Evolutionary conservation across 2,797 vertebrate genomes (phyloP).

Genomic region (Sebastes nivosus): DNA sequence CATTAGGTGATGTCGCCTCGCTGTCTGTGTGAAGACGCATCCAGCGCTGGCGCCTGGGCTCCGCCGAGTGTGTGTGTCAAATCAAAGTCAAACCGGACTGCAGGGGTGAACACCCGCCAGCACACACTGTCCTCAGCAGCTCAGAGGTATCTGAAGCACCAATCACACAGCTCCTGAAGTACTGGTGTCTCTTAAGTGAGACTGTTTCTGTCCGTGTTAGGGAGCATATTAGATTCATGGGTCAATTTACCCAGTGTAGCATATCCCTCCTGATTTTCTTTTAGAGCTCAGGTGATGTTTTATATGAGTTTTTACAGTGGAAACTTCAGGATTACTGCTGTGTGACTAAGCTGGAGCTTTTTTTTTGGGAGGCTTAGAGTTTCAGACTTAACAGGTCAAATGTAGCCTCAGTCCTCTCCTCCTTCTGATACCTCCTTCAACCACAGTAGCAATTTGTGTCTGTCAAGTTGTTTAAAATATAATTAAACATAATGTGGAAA

Average conservation of each 20-base stretch:
- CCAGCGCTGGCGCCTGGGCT: conserved; percentile 83
- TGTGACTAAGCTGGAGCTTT: conserved; percentile 9
- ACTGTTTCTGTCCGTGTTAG: conserved; percentile 31
- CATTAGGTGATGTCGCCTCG: conserved; percentile 89
- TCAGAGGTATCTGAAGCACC: conserved; percentile 26
- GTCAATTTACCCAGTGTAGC: conserved; percentile 43
- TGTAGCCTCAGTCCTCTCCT: background rate
- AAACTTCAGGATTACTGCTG: conserved; percentile 62
- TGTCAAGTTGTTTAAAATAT: background rate
- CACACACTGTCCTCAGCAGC: conserved; percentile 25
- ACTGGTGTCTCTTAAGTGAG: conserved; percentile 18
- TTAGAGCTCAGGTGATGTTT: conserved; percentile 52
- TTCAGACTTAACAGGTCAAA: conserved; percentile 27
- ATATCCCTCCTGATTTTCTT: background rate
- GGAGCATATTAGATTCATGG: conserved; percentile 30
- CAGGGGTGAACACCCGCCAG: conserved; percentile 61
- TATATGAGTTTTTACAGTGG: conserved; percentile 65
- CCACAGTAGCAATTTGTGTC: background rate
- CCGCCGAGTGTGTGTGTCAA: conserved; percentile 86
- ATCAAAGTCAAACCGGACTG: conserved; percentile 84
- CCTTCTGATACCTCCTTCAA: background rate
- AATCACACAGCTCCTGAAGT: conserved; percentile 14
- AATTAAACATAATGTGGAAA: background rate
- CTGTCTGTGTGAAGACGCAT: conserved; percentile 91
- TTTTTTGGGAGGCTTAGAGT: conserved; percentile 18